These are phyloP conservation scores for Erynnis tages DNA, from an alignment of 2,888 invertebrate genomes.

Conservation along the genomic window DNA sequence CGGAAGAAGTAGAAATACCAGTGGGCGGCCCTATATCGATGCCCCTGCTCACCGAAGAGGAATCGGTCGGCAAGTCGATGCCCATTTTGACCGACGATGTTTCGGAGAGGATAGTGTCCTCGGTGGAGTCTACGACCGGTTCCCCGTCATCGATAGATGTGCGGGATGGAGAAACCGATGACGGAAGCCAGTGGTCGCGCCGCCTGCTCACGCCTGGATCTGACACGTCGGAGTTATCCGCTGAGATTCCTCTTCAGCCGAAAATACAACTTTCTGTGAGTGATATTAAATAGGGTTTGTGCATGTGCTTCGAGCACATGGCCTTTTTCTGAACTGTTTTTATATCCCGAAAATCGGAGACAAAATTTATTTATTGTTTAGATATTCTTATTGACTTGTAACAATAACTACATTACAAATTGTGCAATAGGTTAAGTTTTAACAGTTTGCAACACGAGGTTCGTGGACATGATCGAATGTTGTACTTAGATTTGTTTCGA, in stretches of 20 bases:
- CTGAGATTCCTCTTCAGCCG: conserved; percentile 70
- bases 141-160: conserved; percentile 55
- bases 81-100: conserved; percentile 69
- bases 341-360: conserved; percentile 8
- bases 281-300: conserved; percentile 41
- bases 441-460: conserved; percentile 30
- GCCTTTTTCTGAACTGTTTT: conserved; percentile 16
- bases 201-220: conserved; percentile 62
- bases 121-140: conserved; percentile 51
- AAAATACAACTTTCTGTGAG: conserved; percentile 59
- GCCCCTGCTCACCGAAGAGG: conserved; percentile 82
- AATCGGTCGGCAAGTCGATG: conserved; percentile 57
- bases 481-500: background rate
- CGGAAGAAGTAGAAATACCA: conserved; percentile 56
- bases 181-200: conserved; percentile 54
- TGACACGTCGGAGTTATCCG: conserved; percentile 63
- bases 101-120: conserved; percentile 50
- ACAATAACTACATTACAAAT: conserved; percentile 33
- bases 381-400: conserved; percentile 36
- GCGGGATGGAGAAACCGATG: conserved; percentile 54
- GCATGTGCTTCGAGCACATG: conserved; percentile 25
- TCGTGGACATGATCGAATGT: background rate
- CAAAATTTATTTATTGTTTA: conserved; percentile 39
- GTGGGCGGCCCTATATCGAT: conserved; percentile 75
- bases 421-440: conserved; percentile 58